Conservation (phyloP, 2,797 vertebrate species). For the Oryzias dopingdopingensis region DNA sequence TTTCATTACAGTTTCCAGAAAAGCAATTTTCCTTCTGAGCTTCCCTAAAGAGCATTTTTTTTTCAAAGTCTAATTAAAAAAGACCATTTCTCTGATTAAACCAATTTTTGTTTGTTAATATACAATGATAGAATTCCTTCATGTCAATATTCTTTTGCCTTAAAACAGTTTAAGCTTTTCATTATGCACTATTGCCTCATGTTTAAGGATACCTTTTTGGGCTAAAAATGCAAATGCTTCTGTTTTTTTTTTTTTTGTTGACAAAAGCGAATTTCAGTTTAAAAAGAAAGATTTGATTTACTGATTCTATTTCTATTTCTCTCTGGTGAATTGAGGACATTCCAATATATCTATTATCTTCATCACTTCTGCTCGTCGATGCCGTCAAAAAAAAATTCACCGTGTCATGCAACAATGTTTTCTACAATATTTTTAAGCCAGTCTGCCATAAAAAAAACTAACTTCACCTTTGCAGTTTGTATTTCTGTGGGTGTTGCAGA, state of each 20-base stretch:
- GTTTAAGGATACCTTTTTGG: neutral
- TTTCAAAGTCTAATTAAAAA: neutral
- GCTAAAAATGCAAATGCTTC: neutral
- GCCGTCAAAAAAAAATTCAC: neutral
- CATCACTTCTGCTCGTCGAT: neutral
- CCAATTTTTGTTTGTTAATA: neutral
- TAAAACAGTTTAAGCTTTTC: neutral
- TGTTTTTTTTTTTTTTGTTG: too few relatives aligned
- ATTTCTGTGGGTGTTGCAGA: too few relatives aligned
- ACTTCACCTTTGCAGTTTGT: too few relatives aligned
- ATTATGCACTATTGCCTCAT: too few relatives aligned
- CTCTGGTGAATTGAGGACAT: neutral
- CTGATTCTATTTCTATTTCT: neutral
- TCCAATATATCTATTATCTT: neutral
- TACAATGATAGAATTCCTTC: neutral
- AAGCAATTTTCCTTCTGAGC: too few relatives aligned
- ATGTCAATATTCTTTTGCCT: neutral
- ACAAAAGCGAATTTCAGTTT: too few relatives aligned
- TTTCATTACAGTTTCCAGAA: too few relatives aligned
- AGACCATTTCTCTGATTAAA: neutral
- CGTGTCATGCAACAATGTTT: neutral
- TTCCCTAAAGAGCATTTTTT: neutral
- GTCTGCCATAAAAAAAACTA: neutral
- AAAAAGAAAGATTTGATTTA: too few relatives aligned
- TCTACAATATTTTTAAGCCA: conserved; percentile 1